Evolutionary conservation across 2,113 vertebrate species (phyloP).

Genomic region (Oreotrochilus melanogaster): DNA sequence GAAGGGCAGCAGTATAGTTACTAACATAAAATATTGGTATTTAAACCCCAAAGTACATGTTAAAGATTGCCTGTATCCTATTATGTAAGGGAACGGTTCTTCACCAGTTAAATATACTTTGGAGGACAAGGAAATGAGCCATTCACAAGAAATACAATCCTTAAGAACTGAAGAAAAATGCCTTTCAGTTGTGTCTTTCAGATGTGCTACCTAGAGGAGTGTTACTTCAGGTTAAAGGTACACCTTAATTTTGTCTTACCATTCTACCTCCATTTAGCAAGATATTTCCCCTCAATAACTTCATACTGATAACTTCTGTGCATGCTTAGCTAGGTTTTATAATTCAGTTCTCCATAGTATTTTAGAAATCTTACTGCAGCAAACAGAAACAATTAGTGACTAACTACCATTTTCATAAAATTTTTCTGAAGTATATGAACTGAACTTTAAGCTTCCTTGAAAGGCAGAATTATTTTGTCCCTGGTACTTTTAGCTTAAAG

Average conservation of each 20-base stretch:
- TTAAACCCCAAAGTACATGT: neutral
- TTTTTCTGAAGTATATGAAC: neutral
- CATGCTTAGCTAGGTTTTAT: neutral
- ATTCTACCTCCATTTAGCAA: neutral
- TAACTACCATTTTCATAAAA: neutral
- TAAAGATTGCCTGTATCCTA: neutral
- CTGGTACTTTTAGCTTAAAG: conserved; percentile 61
- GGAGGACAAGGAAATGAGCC: neutral
- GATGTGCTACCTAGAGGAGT: neutral
- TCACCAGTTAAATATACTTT: neutral
- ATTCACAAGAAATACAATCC: neutral
- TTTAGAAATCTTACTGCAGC: neutral
- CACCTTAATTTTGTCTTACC: neutral
- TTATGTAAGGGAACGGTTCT: neutral
- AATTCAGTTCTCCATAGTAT: neutral
- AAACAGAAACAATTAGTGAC: neutral
- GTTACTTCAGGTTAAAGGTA: neutral
- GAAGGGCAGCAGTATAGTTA: neutral
- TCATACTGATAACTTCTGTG: neutral
- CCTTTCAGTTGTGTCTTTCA: neutral
- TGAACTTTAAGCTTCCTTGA: conserved; percentile 14
- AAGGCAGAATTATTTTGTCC: conserved; percentile 17
- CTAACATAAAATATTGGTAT: fast-evolving
- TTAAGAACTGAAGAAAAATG: neutral
- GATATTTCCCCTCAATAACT: neutral